phyloP scores from a whole-genome alignment of 1,140 invertebrate genomes.

The Solenopsis fugax region DNA sequence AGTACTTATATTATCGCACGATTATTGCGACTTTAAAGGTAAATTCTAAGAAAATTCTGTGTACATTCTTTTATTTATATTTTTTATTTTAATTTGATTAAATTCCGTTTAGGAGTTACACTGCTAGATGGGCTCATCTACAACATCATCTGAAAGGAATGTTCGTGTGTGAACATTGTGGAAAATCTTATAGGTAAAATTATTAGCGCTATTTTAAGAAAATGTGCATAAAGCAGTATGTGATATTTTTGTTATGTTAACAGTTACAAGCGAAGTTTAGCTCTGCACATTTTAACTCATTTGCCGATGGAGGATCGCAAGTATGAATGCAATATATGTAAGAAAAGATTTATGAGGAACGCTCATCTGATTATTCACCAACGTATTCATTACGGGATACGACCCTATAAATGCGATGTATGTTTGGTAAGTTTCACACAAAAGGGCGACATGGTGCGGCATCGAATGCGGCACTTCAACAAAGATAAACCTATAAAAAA shows the following conservation, averaged over 20 bases:
- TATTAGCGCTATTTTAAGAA: no score
- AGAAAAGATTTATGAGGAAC: neutral
- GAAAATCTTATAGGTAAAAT: neutral
- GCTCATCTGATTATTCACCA: neutral
- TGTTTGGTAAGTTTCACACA: neutral
- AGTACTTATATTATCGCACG: no score
- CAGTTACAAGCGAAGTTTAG: neutral
- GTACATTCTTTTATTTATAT: no score
- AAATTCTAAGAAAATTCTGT: no score
- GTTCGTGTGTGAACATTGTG: neutral
- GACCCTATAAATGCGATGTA: neutral
- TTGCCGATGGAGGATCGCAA: neutral
- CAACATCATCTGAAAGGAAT: neutral
- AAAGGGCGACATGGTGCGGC: neutral
- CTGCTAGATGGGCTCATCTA: neutral
- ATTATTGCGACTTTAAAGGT: no score
- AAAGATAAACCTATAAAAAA: neutral
- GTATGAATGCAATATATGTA: neutral
- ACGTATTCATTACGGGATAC: neutral
- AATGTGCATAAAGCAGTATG: neutral
- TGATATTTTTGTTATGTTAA: neutral
- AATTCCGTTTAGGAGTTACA: neutral
- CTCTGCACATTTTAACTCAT: neutral
- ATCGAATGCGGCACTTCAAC: neutral
- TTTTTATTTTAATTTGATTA: neutral